These are phyloP conservation scores for Microtus montanus DNA, from an alignment of 2,113 vertebrate genomes.

Conservation along the genomic window DNA sequence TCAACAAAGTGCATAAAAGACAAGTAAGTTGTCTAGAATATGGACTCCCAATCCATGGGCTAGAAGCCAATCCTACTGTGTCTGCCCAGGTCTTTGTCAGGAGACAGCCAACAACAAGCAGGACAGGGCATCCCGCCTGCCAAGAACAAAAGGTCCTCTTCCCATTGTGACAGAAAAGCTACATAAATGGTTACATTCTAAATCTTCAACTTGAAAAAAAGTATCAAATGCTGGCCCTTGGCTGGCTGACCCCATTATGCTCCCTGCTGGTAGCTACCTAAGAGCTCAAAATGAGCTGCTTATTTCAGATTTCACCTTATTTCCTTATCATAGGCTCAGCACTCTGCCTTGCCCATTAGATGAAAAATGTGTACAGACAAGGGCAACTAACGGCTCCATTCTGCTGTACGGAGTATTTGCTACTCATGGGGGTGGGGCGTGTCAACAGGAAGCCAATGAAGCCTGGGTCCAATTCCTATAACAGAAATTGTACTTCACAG, in stretches of 20 bases:
- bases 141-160: background rate
- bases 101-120: background rate
- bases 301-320: background rate
- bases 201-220: background rate
- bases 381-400: background rate
- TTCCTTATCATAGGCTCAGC: background rate
- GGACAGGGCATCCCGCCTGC: background rate
- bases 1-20: background rate
- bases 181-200: background rate
- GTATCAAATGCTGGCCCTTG: background rate
- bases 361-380: background rate
- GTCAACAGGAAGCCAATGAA: conserved; percentile 1
- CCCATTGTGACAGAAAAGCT: background rate
- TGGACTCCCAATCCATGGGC: background rate
- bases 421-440: background rate
- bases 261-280: background rate
- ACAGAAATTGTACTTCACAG: background rate
- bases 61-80: background rate
- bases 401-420: background rate
- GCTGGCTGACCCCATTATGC: background rate
- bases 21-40: background rate
- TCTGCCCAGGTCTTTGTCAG: background rate
- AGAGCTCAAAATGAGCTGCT: background rate
- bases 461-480: background rate
- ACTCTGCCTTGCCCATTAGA: background rate